Percentiles rank a stretch among this genome's conserved stretches.
phyloP scores from a whole-genome alignment of 1,140 invertebrate genomes.

The Trigoniulus corallinus region DNA sequence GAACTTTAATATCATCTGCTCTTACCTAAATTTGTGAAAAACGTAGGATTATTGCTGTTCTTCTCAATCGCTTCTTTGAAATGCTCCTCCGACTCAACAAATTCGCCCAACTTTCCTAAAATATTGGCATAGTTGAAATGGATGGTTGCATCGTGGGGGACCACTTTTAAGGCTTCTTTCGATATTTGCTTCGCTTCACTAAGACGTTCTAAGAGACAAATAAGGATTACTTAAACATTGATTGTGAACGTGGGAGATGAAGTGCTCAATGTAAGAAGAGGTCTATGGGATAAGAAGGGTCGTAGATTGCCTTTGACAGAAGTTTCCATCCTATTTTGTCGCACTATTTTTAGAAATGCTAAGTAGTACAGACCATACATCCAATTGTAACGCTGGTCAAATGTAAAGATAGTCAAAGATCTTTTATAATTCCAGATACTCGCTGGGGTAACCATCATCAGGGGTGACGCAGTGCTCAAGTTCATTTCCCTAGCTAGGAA shows the following conservation, averaged over 20 bases:
- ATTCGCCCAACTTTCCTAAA: slow-evolving; percentile 60
- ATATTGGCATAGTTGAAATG: slow-evolving; percentile 79
- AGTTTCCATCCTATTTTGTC: no score
- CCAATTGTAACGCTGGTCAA: no score
- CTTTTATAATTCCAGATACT: no score
- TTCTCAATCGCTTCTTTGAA: slow-evolving; percentile 56
- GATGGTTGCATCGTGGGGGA: slow-evolving; percentile 52
- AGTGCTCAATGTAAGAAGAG: no score
- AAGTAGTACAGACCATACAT: no score
- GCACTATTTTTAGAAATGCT: no score
- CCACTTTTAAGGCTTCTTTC: slow-evolving; percentile 41
- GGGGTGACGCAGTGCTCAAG: no score
- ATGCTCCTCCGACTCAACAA: slow-evolving; percentile 56
- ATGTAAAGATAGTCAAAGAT: no score
- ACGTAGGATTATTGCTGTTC: slow-evolving; percentile 47
- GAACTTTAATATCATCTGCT: neutral
- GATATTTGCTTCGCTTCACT: slow-evolving; percentile 50
- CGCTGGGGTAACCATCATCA: no score
- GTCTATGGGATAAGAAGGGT: no score
- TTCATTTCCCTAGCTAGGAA: no score
- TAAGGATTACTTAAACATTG: neutral
- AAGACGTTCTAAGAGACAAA: slow-evolving; percentile 31
- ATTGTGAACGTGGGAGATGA: neutral
- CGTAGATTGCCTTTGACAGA: no score
- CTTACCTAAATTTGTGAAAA: slow-evolving; percentile 70